Base-by-base conservation (phyloP, 2,888 invertebrate species). In the Lasius fuliginosus region DNA sequence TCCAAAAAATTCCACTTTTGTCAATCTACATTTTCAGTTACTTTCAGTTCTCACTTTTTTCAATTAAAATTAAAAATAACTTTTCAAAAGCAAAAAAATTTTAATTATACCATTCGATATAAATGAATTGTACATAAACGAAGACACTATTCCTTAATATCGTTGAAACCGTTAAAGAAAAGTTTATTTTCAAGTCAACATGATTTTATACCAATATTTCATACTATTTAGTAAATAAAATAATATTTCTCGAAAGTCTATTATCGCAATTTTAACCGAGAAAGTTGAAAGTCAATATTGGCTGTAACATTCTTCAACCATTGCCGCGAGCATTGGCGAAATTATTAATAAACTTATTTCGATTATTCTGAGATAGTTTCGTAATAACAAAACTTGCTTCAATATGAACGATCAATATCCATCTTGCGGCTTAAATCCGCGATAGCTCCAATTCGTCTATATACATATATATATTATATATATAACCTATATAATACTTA, bases 291-390 rank as follows among this genome's bases (percentile, higher is more conserved):
- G 27, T 81, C 60, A 60, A 73, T 81, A 81, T 73, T 73, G 79
- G 60, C 18, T 49, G 60, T 30, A 81, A 73, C 46, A 60, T 81
- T 81, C 46, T 73, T 81, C 60, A 46, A 60, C 27, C 12, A 62
- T 33, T 8, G 73, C 73, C 36, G 5, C 36, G 27, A 81, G 73
- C 79, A 46, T 15, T 46, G 71, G 36, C 1, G n/a, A 60, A 62
- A 73, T 73, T 60, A 81, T 81, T 60, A n/a, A 53, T n/a, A 73
- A 81, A 62, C 36, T 73, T 60, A 27, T 73, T 23, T 81, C 56
- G 30, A 23, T n/a, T 71, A 46, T 46, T 42, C 56, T 27, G 18
- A 73, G 23, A 73, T 81, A 81, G 73, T 79, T 73, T 49, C 36
- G 46, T 46, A 58, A 60, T 60, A 56, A 71, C 58, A 60, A 60